Evolutionary conservation across 2,113 vertebrate species (phyloP), one percentile per base, ranked within the genome.

Genomic region (Chaetorhynchus papuensis): DNA sequence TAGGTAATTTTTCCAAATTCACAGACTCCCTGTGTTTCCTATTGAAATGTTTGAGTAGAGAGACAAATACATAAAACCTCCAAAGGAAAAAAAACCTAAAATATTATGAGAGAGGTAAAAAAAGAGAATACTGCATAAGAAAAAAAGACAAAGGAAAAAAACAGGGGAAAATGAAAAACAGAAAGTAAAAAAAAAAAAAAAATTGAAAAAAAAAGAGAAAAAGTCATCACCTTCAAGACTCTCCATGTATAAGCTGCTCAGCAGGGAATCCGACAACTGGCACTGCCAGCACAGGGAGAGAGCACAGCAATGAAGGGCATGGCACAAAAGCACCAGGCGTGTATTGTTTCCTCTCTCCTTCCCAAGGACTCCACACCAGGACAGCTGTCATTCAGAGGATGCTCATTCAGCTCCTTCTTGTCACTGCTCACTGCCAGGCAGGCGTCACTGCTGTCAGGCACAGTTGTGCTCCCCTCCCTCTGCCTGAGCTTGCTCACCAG

Each of bases 321-420:
- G 2, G 26, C 6, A 3, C 11, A 28, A 31, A 16, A 14, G 5
- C 0, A 1, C 10, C 56, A 35, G 28, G 44, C 3, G 0, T 1
- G 0, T 35, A 17, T 14, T 4, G 1, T 16, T 47, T 72, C 27
- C 27, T 47, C 35, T 23, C 44, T 39, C 28, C 70, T 69, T 60
- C 30, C 41, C 54, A 16, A 57, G 50, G 81, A 41, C 44, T 10
- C 13, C 0, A 0, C 12, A 2, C 6, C 31, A 71, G 57, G 45
- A 37, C 22, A 44, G 50, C 35, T 31, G 18, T 15, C 52, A 11
- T 26, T 42, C 28, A 2, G 12, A 56, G 37, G 27, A 24, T 28
- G 3, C 44, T 83, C 49, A 8, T 11, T 41, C 82, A 33, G 50
- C 44, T 83, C 59, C 39, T 33, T 47, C n/a, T 83, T 26, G 16